Conservation (phyloP, 2,797 vertebrate genomes). For the Aphelocoma californica region DNA sequence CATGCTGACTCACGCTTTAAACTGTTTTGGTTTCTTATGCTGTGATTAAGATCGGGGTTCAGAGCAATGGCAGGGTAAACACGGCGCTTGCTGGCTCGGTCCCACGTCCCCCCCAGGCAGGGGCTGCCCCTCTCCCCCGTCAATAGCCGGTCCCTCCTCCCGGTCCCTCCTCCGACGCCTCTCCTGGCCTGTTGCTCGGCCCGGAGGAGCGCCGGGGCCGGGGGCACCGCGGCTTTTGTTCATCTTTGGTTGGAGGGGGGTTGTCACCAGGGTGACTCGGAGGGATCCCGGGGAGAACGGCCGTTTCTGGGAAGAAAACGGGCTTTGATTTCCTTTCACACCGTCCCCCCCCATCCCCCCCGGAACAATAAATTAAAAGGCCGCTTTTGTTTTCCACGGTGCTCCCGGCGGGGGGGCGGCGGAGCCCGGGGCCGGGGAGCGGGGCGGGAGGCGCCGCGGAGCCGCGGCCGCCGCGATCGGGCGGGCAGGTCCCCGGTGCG, state of each 20-base stretch:
- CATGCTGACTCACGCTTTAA: slow-evolving; percentile 63
- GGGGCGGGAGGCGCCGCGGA: slow-evolving; percentile 52
- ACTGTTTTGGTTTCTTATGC: slow-evolving; percentile 57
- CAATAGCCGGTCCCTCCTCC: neutral
- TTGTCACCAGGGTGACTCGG: slow-evolving; percentile 50
- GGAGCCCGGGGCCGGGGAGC: slow-evolving; percentile 1
- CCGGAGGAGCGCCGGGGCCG: neutral
- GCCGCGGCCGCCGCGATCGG: neutral
- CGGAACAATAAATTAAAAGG: slow-evolving; percentile 74
- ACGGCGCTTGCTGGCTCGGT: neutral
- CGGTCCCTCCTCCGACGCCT: neutral
- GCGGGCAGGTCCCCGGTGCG: neutral
- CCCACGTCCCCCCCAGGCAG: neutral
- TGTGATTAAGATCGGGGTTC: slow-evolving; percentile 37
- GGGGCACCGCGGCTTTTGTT: slow-evolving; percentile 52
- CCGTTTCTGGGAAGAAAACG: slow-evolving; percentile 19
- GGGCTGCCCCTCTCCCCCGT: neutral
- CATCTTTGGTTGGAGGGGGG: neutral
- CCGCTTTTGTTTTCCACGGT: slow-evolving; percentile 74
- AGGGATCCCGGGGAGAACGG: slow-evolving; percentile 47
- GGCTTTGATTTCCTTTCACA: slow-evolving; percentile 57
- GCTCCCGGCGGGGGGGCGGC: slow-evolving; percentile 46
- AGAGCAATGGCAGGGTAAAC: slow-evolving; percentile 36
- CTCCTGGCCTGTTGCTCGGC: slow-evolving; percentile 42
- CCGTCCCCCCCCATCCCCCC: neutral